Evolutionary conservation across 2,888 invertebrate genomes (phyloP).

Genomic region (Piscicola geometra): DNA sequence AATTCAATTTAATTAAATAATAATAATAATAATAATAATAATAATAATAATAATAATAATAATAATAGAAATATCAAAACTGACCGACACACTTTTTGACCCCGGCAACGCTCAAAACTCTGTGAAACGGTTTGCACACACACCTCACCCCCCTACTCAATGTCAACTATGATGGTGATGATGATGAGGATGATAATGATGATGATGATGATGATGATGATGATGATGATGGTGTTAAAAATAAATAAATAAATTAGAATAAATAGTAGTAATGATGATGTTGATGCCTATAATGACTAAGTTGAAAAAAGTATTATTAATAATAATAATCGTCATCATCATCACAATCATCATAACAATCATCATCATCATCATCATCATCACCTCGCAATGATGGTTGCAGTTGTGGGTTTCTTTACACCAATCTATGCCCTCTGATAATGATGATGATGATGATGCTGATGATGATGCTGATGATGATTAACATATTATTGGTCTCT

Average conservation of each 20-base stretch:
- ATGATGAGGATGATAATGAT: background rate
- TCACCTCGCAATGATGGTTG: background rate
- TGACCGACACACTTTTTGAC: constrained; percentile 23
- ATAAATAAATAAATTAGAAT: too few species aligned
- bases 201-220: too few species aligned
- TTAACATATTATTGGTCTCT: too few species aligned
- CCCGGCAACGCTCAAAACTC: constrained; percentile 5
- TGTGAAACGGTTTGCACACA: constrained; percentile 15
- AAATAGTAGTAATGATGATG: too few species aligned
- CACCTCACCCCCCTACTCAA: constrained; percentile 15
- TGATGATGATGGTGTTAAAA: background rate
- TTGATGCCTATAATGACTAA: too few species aligned
- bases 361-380: too few species aligned
- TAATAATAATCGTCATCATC: background rate
- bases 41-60: constrained; percentile 1
- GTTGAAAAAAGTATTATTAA: too few species aligned
- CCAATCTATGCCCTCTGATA: constrained; percentile 29
- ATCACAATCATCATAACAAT: too few species aligned
- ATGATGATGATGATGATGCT: background rate
- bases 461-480: too few species aligned
- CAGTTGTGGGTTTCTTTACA: constrained; percentile 21
- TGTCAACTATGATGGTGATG: constrained; percentile 8
- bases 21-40: constrained; percentile 13
- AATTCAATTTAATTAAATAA: too few species aligned
- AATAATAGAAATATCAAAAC: background rate